A percentile compares a stretch with the other conserved stretches of the same genome.
These are phyloP conservation scores for Antheraea pernyi DNA, from an alignment of 1,140 invertebrate genomes.

Conservation along the genomic window DNA sequence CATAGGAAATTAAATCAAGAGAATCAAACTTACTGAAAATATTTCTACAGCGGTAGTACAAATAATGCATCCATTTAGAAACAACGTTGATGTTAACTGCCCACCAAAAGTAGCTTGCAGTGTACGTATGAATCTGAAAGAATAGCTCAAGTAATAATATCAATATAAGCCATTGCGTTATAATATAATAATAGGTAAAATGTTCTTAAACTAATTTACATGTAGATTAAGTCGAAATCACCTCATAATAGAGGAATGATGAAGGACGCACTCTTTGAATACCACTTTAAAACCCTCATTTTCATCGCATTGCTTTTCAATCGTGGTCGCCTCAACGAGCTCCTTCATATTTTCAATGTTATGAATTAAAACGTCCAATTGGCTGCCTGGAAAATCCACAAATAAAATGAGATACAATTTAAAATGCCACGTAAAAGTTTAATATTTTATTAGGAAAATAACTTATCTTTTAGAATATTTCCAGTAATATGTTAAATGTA, in stretches of 20 bases:
- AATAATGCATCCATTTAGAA: constrained; percentile 31
- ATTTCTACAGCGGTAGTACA: constrained; percentile 41
- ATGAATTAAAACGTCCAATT: constrained; percentile 49
- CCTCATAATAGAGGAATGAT: constrained; percentile 41
- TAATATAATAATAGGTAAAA: neutral
- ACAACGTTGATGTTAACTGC: constrained; percentile 32
- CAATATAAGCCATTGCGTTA: neutral
- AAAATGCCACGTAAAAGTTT: neutral
- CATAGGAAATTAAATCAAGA: neutral
- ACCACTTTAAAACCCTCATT: constrained; percentile 34
- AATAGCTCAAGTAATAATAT: neutral
- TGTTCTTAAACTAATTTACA: constrained; percentile 3
- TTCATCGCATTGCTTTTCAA: constrained; percentile 30
- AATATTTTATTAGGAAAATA: no score
- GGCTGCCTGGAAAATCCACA: constrained; percentile 40
- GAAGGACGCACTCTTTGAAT: constrained; percentile 37
- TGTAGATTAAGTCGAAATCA: constrained; percentile 27
- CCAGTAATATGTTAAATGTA: no score
- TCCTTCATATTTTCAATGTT: constrained; percentile 45
- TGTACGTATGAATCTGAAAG: constrained; percentile 34
- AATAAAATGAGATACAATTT: neutral
- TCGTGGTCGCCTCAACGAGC: constrained; percentile 27
- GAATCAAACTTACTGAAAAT: constrained; percentile 37
- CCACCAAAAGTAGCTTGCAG: constrained; percentile 33
- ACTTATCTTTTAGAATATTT: no score